Base-by-base conservation (phyloP, 2,113 vertebrate species). In the Nannobrachium achirus region DNA sequence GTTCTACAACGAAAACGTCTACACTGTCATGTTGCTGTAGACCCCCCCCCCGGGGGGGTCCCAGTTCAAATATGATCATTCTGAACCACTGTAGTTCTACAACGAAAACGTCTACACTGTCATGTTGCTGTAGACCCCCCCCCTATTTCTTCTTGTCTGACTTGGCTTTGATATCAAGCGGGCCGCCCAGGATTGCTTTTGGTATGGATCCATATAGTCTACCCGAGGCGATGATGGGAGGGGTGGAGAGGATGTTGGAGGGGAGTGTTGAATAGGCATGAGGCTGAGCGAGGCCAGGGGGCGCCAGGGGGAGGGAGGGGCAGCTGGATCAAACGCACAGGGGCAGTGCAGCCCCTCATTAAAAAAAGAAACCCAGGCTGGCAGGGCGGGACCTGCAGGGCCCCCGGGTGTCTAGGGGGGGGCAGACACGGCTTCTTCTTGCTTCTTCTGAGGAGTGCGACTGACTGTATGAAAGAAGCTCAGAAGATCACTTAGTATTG, bases 251-350 rank as follows among this genome's bases (percentile, higher is more conserved):
- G 59, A 66, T 73, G 73, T 19, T 63, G 82, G 79, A 69, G 66
- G 82, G 80, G 72, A 69, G 50, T 85, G 78, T 80, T 92, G 86
- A 92, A 91, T 90, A 91, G 82, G 73, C 86, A 91, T 86, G 81
- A 90, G 85, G 76, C 71, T 82, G 75, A 76, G 75, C 13, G 25
- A 2, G 11, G 19, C 11, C 14, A 14, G 15, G 33, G 33, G 15
- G 16, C 10, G 1, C 8, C 75, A 85, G 86, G 82, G 64, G 68
- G 68, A 16, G 0, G 81, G 85, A 82, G 75, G 89, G 81, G 82
- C 69, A 84, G 72, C 66, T 46, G 83, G 86, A 91, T 92, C 89
- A 91, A 92, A 91, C 79, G 40, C 63, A 61, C 63, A 76, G 72
- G 83, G 74, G 76, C 81, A n/a, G n/a, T n/a, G n/a, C 75, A 57